Evolutionary conservation across 2,888 invertebrate genomes (phyloP), one percentile per base, ranked within the genome.

Genomic region (Drosophila paramelanica): DNA sequence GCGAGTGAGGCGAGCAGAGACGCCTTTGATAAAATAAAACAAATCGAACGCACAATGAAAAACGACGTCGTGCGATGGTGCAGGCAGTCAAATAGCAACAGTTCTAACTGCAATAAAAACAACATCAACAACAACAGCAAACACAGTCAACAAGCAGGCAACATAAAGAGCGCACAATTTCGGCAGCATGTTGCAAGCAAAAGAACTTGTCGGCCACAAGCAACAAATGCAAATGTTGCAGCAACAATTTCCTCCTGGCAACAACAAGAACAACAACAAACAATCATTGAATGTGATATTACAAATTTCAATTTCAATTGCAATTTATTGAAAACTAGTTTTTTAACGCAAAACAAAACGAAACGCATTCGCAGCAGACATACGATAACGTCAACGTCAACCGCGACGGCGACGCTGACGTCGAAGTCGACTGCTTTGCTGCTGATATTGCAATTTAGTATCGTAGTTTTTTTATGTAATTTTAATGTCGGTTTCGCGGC

Each of bases 41-140:
- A 72, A 75, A 89, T 83, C 67, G 66, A 71, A 87, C 83, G 87
- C 82, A 91, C 87, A 90, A 92, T 92, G 92, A 91, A 88, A 89
- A 91, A 91, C 91, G 92, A 92, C 90, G 92, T 91, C 67, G 92
- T 92, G 75, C 92, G 92, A 90, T 92, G 92, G 92, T 89, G 78
- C 70, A 69, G 75, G 56, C 77, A 78, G 69, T 77, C 73, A 77
- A 87, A 72, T 65, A 80, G 71, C 68, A 81, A 68, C 59, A 77
- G 27, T 47, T 75, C 57, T 33, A 68, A 14, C 31, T 66, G 17
- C 49, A 64, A 31, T 38, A 46, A 14, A 51, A 55, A 25, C 52
- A 46, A 17, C 53, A 57, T 23, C 50, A 53, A 31, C 59, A 70
- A 36, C 60, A 57, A 41, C 52, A 51, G 45, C 27, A 69, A 53